A percentile compares a stretch with the other conserved stretches of the same genome.
These are phyloP conservation scores for Ctenosaura bakeri DNA, from an alignment of 2,797 vertebrate species.

Conservation along the genomic window DNA sequence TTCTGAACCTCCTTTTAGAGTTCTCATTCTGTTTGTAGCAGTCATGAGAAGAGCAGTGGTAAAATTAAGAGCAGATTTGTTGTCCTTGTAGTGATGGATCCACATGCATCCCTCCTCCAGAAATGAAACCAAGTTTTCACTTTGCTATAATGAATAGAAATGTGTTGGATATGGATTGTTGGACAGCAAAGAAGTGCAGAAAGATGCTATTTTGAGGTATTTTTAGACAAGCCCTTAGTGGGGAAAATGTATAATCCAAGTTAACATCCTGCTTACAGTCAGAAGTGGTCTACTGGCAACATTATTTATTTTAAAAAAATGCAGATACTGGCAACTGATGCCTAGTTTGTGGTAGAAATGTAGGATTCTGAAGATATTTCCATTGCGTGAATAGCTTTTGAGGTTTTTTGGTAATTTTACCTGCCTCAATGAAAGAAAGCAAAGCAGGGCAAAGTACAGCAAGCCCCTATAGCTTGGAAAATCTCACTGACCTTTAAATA, in stretches of 20 bases:
- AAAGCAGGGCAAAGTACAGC: slow-evolving; percentile 57
- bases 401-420: slow-evolving; percentile 50
- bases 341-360: not conserved
- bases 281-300: not conserved
- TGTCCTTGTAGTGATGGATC: no score
- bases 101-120: no score
- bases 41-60: no score
- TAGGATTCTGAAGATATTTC: not conserved
- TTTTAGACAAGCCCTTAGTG: slow-evolving; percentile 24
- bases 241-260: slow-evolving; percentile 3
- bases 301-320: no score
- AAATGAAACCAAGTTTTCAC: not conserved
- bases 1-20: no score
- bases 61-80: no score
- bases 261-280: slow-evolving; percentile 19
- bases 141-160: no score
- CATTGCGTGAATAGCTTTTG: not conserved
- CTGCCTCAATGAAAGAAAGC: slow-evolving; percentile 54
- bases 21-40: no score
- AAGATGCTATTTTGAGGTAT: slow-evolving; percentile 7
- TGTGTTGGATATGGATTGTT: no score
- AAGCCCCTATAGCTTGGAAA: slow-evolving; percentile 71
- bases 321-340: not conserved
- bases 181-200: not conserved
- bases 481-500: slow-evolving; percentile 74